phyloP scores from a whole-genome alignment of 2,797 vertebrate species.

The Jordanella pulchra region DNA sequence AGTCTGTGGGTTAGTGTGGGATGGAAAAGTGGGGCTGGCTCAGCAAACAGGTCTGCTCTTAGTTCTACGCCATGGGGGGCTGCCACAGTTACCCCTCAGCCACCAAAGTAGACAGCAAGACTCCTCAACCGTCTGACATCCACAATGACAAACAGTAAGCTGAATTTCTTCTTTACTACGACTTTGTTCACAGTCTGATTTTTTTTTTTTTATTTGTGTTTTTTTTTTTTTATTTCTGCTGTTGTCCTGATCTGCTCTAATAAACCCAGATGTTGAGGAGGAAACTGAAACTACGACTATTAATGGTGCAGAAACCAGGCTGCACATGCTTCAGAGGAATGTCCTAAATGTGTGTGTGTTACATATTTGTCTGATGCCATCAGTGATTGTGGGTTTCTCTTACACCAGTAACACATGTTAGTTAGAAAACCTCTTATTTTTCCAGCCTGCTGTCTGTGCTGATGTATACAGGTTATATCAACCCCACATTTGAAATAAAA shows the following conservation, averaged over 20 bases:
- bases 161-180: neutral
- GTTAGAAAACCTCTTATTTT: neutral
- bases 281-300: neutral
- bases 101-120: slow-evolving; percentile 59
- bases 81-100: slow-evolving; percentile 80
- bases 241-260: neutral
- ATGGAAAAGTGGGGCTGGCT: slow-evolving; percentile 73
- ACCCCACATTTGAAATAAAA: slow-evolving; percentile 44
- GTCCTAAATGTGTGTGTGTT: slow-evolving; percentile 43
- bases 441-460: slow-evolving; percentile 16
- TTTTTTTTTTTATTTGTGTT: too few species aligned
- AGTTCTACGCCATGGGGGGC: slow-evolving; percentile 78
- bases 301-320: slow-evolving; percentile 25
- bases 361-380: slow-evolving; percentile 77
- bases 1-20: slow-evolving; percentile 54
- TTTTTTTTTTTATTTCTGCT: neutral
- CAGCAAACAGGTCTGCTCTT: slow-evolving; percentile 63
- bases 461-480: slow-evolving; percentile 31
- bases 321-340: slow-evolving; percentile 69
- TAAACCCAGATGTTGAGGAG: neutral
- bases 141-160: slow-evolving; percentile 75
- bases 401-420: slow-evolving; percentile 49
- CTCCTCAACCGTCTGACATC: slow-evolving; percentile 63
- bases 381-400: slow-evolving; percentile 64
- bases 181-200: neutral